These are phyloP conservation scores for Nycteola revayana DNA, from an alignment of 2,888 invertebrate species.

Conservation along the genomic window DNA sequence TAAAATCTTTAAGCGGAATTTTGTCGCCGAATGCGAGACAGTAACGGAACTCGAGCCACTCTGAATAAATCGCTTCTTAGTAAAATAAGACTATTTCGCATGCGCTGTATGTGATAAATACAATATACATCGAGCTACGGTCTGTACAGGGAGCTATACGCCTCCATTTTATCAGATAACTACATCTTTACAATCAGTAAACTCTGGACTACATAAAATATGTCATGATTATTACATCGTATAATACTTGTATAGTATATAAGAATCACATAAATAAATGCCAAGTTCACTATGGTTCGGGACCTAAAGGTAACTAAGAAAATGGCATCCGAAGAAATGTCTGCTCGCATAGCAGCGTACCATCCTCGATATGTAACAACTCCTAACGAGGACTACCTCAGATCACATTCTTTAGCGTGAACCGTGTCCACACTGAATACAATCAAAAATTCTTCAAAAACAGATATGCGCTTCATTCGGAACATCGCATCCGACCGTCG, in stretches of 20 bases:
- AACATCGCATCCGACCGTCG: conserved; percentile 49
- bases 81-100: conserved; percentile 58
- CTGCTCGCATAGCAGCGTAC: conserved; percentile 40
- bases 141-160: conserved; percentile 60
- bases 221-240: conserved; percentile 74
- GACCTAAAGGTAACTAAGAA: conserved; percentile 78
- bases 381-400: conserved; percentile 43
- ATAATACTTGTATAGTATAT: conserved; percentile 70
- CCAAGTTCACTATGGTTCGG: conserved; percentile 76
- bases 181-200: conserved; percentile 64
- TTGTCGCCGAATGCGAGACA: conserved; percentile 63
- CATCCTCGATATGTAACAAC: conserved; percentile 37
- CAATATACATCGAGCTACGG: conserved; percentile 62
- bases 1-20: conserved; percentile 47
- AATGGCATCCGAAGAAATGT: conserved; percentile 74
- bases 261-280: conserved; percentile 80
- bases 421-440: conserved; percentile 37
- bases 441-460: conserved; percentile 54
- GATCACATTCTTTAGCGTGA: conserved; percentile 41
- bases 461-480: conserved; percentile 64
- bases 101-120: conserved; percentile 62
- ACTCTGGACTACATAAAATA: conserved; percentile 66
- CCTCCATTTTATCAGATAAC: conserved; percentile 51
- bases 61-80: conserved; percentile 66
- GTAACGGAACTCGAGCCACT: conserved; percentile 80